Evolutionary conservation across 1,140 invertebrate genomes (phyloP).

Genomic region (Drosophila micromelanica): DNA sequence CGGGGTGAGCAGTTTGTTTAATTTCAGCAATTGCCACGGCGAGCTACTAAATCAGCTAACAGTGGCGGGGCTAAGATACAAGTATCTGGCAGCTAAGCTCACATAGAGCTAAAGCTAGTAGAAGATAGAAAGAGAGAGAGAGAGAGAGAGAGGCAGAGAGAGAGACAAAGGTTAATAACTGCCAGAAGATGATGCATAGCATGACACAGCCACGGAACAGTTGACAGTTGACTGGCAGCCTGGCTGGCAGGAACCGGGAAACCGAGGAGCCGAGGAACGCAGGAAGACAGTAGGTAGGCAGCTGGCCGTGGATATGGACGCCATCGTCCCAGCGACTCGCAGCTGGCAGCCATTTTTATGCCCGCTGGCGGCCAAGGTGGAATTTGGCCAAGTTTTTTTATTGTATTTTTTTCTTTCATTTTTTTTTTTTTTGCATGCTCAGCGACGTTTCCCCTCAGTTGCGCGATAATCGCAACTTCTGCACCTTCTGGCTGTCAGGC

Average conservation of each 20-base stretch:
- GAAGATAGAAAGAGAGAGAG: background rate
- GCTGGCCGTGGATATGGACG: conserved; percentile 39
- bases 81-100: conserved; percentile 31
- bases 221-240: conserved; percentile 78
- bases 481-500: conserved; percentile 69
- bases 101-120: background rate
- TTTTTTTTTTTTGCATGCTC: conserved; percentile 11
- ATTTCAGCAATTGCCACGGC: conserved; percentile 54
- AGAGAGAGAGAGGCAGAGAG: conserved; percentile 4
- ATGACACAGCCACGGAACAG: conserved; percentile 67
- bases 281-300: conserved; percentile 13
- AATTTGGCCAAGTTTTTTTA: conserved; percentile 72
- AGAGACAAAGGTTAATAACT: conserved; percentile 77
- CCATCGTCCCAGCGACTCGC: conserved; percentile 39
- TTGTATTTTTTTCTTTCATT: conserved; percentile 6
- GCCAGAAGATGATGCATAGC: conserved; percentile 82
- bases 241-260: conserved; percentile 9
- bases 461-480: conserved; percentile 79
- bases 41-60: conserved; percentile 58
- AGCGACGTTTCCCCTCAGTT: conserved; percentile 7
- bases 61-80: conserved; percentile 21
- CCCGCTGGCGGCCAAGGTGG: conserved; percentile 63
- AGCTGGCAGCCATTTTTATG: conserved; percentile 77
- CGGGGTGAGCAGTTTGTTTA: conserved; percentile 46
- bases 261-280: background rate